Evolutionary conservation across 2,797 vertebrate species (phyloP).

Genomic region (Sebastes paucispinis): DNA sequence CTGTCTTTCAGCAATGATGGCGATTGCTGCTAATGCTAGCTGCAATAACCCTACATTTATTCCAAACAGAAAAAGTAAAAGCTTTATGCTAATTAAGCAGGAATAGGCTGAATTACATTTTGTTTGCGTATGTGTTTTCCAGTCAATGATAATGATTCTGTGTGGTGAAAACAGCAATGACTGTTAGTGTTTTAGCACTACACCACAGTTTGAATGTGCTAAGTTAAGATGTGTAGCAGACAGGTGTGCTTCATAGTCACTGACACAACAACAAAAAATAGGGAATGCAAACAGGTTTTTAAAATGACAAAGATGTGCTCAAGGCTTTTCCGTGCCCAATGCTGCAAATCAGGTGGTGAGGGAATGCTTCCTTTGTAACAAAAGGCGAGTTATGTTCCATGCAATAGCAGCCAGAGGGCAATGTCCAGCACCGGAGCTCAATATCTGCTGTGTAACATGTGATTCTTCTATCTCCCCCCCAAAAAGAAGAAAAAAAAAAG

Average conservation of each 20-base stretch:
- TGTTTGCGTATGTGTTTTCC: neutral
- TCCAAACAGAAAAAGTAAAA: constrained; percentile 3
- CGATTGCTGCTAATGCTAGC: neutral
- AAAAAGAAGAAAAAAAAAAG: constrained; percentile 12
- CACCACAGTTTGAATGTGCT: neutral
- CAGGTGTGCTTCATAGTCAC: constrained; percentile 1
- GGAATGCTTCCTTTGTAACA: constrained; percentile 33
- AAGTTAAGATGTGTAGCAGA: neutral
- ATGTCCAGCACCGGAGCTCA: constrained; percentile 31
- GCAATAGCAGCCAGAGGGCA: constrained; percentile 47
- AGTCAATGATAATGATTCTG: neutral
- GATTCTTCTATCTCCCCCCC: constrained; percentile 44
- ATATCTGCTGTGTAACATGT: constrained; percentile 41
- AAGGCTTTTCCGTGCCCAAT: constrained; percentile 11
- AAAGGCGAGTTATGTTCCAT: constrained; percentile 28
- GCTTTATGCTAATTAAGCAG: neutral
- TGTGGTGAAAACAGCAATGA: neutral
- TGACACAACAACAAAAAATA: constrained; percentile 7
- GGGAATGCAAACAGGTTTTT: constrained; percentile 18
- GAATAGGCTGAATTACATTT: neutral
- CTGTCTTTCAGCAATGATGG: neutral
- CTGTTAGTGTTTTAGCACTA: neutral
- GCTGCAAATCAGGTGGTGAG: constrained; percentile 33
- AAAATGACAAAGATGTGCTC: constrained; percentile 22
- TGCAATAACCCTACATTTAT: neutral